These are phyloP conservation scores for fruit fly (Drosophila melanogaster) DNA, from an alignment of 1,140 invertebrate genomes.

Conservation along the genomic window DNA sequence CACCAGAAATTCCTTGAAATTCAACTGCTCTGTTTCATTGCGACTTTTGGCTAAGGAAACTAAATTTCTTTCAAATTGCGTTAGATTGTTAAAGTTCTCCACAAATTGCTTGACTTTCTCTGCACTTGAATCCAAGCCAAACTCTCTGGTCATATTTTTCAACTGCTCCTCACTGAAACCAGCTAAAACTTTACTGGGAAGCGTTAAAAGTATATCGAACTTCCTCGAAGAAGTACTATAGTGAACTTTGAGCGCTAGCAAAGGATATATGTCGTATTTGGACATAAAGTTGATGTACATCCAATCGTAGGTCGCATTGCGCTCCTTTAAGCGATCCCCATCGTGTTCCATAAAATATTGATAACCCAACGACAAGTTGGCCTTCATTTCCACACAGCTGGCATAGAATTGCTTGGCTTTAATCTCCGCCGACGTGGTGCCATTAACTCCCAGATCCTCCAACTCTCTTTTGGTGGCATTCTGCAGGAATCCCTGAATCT, in stretches of 20 bases:
- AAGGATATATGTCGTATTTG: slow-evolving; percentile 58
- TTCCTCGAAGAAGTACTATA: slow-evolving; percentile 58
- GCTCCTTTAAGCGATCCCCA: slow-evolving; percentile 48
- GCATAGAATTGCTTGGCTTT: slow-evolving; percentile 71
- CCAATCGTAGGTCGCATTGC: slow-evolving; percentile 55
- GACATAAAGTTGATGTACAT: slow-evolving; percentile 74
- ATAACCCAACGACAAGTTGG: slow-evolving; percentile 56
- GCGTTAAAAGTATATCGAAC: slow-evolving; percentile 50
- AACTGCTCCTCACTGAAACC: slow-evolving; percentile 33
- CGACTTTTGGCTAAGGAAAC: slow-evolving; percentile 18
- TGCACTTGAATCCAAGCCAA: slow-evolving; percentile 34
- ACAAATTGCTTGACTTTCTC: slow-evolving; percentile 26
- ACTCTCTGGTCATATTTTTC: slow-evolving; percentile 65
- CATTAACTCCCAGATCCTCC: slow-evolving; percentile 24
- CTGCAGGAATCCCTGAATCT: slow-evolving; percentile 53
- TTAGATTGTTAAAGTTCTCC: slow-evolving; percentile 48
- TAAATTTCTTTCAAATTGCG: slow-evolving; percentile 60
- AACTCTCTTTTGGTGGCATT: slow-evolving; percentile 54
- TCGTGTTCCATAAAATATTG: background rate
- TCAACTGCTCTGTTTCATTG: slow-evolving; percentile 58
- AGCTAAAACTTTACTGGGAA: slow-evolving; percentile 34
- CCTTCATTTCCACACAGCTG: slow-evolving; percentile 59
- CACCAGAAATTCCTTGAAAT: slow-evolving; percentile 49
- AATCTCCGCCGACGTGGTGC: slow-evolving; percentile 42
- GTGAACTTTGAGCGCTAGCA: slow-evolving; percentile 70